Evolutionary conservation across 2,797 vertebrate species (phyloP).

Genomic region (Myripristis jacobus): DNA sequence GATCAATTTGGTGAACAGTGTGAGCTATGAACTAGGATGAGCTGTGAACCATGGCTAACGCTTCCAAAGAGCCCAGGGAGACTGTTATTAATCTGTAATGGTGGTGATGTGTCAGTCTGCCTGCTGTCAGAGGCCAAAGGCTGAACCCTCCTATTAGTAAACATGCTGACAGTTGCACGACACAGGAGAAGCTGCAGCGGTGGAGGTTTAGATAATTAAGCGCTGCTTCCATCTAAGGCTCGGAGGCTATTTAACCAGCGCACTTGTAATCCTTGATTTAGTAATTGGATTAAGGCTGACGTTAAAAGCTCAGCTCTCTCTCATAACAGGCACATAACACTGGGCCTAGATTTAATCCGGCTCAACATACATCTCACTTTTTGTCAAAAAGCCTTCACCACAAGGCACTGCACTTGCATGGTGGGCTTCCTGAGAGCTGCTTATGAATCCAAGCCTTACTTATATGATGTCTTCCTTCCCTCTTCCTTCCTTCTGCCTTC

Average conservation of each 20-base stretch:
- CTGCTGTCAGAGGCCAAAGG: slow-evolving; percentile 52
- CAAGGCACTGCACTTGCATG: slow-evolving; percentile 28
- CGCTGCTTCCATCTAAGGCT: slow-evolving; percentile 19
- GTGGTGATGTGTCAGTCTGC: slow-evolving; percentile 45
- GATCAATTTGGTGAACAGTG: slow-evolving; percentile 49
- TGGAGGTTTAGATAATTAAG: slow-evolving; percentile 20
- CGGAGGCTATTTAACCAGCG: slow-evolving; percentile 36
- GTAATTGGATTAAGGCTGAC: slow-evolving; percentile 56
- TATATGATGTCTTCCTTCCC: neutral
- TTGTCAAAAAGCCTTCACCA: slow-evolving; percentile 20
- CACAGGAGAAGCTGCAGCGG: neutral
- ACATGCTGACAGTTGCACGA: slow-evolving; percentile 46
- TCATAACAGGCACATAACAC: slow-evolving; percentile 25
- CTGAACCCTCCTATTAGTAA: slow-evolving; percentile 57
- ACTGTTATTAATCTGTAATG: slow-evolving; percentile 48
- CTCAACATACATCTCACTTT: slow-evolving; percentile 42
- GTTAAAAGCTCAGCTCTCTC: slow-evolving; percentile 45
- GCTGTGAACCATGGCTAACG: slow-evolving; percentile 28
- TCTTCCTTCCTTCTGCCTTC: too few relatives aligned
- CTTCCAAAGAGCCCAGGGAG: slow-evolving; percentile 42
- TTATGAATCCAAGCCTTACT: slow-evolving; percentile 4
- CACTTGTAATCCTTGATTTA: slow-evolving; percentile 64
- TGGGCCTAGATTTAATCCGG: slow-evolving; percentile 22
- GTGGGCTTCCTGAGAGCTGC: slow-evolving; percentile 14
- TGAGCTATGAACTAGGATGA: slow-evolving; percentile 32